These are phyloP conservation scores for Otus sunia DNA, from an alignment of 2,113 vertebrate species.

Conservation along the genomic window DNA sequence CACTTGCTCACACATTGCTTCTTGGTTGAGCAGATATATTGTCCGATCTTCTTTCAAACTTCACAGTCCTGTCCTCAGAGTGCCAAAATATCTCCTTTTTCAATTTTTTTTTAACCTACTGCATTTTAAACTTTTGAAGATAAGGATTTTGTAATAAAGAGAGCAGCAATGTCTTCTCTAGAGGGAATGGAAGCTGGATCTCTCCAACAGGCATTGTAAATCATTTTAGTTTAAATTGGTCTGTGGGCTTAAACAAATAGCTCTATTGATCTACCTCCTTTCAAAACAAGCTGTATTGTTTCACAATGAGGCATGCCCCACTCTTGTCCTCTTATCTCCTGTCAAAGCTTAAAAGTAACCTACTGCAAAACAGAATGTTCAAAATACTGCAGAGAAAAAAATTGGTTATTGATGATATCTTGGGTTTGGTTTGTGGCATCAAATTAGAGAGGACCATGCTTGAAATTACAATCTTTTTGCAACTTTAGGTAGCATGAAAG, in stretches of 20 bases:
- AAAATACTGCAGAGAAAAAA: slow-evolving; percentile 20
- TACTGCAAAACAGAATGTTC: slow-evolving; percentile 16
- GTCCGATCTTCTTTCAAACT: background rate
- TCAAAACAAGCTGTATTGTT: slow-evolving; percentile 53
- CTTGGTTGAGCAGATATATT: background rate
- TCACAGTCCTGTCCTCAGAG: background rate
- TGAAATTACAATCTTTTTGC: slow-evolving; percentile 20
- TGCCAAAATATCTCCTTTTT: background rate
- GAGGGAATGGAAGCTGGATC: background rate
- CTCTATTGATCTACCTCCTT: slow-evolving; percentile 28
- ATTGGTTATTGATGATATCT: slow-evolving; percentile 41
- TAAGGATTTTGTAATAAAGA: slow-evolving; percentile 1
- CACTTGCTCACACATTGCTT: background rate
- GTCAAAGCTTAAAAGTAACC: slow-evolving; percentile 23
- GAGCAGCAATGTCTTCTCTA: background rate
- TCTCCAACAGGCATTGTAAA: background rate
- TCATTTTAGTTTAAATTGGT: slow-evolving; percentile 40
- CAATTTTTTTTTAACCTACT: background rate
- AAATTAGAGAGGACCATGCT: background rate
- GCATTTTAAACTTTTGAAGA: slow-evolving; percentile 14
- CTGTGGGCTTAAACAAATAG: slow-evolving; percentile 45
- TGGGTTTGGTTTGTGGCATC: background rate
- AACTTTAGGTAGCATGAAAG: background rate
- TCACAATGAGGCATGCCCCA: slow-evolving; percentile 8
- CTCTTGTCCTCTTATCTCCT: slow-evolving; percentile 5